Evolutionary conservation across 2,888 invertebrate species (phyloP), one percentile per base, ranked within the genome.

Genomic region (Tiliacea citrago): DNA sequence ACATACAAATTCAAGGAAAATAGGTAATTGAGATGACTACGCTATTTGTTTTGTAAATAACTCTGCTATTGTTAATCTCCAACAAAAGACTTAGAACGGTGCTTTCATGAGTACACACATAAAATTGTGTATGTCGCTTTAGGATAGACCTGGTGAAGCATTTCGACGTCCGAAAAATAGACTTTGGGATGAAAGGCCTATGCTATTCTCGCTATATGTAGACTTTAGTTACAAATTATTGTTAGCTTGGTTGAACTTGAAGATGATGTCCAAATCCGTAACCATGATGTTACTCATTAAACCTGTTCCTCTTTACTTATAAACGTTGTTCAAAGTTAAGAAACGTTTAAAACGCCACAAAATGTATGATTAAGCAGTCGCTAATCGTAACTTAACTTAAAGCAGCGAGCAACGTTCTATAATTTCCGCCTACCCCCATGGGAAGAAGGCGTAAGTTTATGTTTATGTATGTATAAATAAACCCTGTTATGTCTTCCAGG

Each of bases 401-500:
- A 55, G 55, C 7, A 7, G 13, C 24, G 13, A 55, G 55, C 7
- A 7, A 24, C 24, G 13, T 24, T 55, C 24, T 29, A 29, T 29
- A 29, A 3, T 29, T 29, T 29, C 29, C 3, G 29, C 29, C 29
- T 29, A 29, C 29, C 29, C 29, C 29, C 29, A 29, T 29, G 29
- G 29, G 29, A 29, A 29, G 29, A 1, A 29, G 29, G 29, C 29
- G 29, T 29, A 3, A 29, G 29, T 29, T 29, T 29, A 29, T 29
- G 29, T 29, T 29, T 29, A 29, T 29, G 29, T 29, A 29, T 29
- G 29, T 29, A 24, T 53, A 55, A 55, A 55, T 55, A 16, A 24
- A 55, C 24, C 55, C 13, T 24, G 8, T 24, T 7, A 16, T 57
- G 29, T 18, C 9, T 58, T 58, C 0, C 89, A 96, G 96, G 95